Base-by-base conservation (phyloP, 2,797 vertebrate species). In the Malurus leucopterus region DNA sequence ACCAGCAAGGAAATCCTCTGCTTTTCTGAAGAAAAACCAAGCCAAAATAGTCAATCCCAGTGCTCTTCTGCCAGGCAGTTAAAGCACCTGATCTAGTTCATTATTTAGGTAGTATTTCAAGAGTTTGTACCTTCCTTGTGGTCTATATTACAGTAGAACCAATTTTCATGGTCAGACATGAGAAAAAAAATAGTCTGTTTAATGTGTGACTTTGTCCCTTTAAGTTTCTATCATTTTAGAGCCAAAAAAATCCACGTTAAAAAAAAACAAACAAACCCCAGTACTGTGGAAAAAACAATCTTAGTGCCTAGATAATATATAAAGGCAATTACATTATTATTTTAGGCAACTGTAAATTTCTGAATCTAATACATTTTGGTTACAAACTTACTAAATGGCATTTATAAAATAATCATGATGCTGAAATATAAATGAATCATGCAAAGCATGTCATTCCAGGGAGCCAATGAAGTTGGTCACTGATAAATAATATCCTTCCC, bases 351-450 rank as follows among this genome's bases (percentile, higher is more conserved):
- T 95, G 95, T 96, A 97, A 96, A 97, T 97, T 97, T 95, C 95
- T 94, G 91, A 74, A 73, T 74, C 88, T 85, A 94, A 95, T 95
- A 63, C 54, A 94, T 96, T 96, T 96, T 96, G 95, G 94, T 94
- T 91, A 74, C 84, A 91, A 95, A 93, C 84, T 93, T 94, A 88
- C 87, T 83, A 93, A 96, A 92, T 96, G 96, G 96, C 94, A 97
- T 97, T 97, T 97, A 98, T 97, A 95, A 98, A 97, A 97, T 96
- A 97, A 96, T 97, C 90, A 97, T 97, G 96, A 89, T 94, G 38
- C 91, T 98, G 94, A 96, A 97, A 97, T 96, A 96, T 94, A 97
- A 29, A 97, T 96, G 96, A 93, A 97, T 97, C 92, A 96, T 78
- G 92, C 79, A 94, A 96, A 97, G 86, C 71, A 84, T 96, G 93